Base-by-base conservation (phyloP, 1,140 invertebrate genomes). In the Drosophila equinoxialis region DNA sequence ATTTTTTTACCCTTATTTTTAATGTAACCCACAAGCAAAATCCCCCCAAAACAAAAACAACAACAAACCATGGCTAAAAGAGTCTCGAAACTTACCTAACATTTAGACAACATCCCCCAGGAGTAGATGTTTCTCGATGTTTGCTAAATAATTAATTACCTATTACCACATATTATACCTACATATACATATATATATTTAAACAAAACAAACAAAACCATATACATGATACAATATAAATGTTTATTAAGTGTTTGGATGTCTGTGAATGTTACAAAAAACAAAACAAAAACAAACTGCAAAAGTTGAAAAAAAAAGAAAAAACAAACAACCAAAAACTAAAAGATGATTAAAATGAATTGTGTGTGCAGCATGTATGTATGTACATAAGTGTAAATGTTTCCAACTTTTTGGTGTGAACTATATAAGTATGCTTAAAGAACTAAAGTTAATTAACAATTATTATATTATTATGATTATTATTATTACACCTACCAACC, bases 371-470 rank as follows among this genome's bases (percentile, higher is more conserved):
- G 77, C 76, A 72, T 72, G 77, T 73, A 73, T 77, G 65, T 79
- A 69, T 79, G 77, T 79, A 87, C 77, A 84, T 89, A 87, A 71
- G 84, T 87, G 85, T 87, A 87, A 89, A 89, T 87, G 85, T 87
- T 89, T 87, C 57, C 65, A 69, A 75, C 69, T 77, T 80, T 87
- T 69, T 74, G 68, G 84, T 87, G 83, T 83, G 77, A 83, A 83
- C 72, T 86, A 87, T 74, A 51, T 74, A 23, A 20, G 45, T 51
- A 51, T 51, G 83, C 83, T 87, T 86, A 87, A 79, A 74, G 41
- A 79, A 78, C 84, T 86, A 86, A 87, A 86, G 73, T 79, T 87
- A 87, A 83, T 83, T 86, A 87, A 79, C 76, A 73, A 67, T 82
- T 83, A 82, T 79, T 72, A 45, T 57, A 33, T 30, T 54, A 65